Evolutionary conservation across 2,113 vertebrate species (phyloP).

Genomic region (Calyptommatus sinebrachiatus): DNA sequence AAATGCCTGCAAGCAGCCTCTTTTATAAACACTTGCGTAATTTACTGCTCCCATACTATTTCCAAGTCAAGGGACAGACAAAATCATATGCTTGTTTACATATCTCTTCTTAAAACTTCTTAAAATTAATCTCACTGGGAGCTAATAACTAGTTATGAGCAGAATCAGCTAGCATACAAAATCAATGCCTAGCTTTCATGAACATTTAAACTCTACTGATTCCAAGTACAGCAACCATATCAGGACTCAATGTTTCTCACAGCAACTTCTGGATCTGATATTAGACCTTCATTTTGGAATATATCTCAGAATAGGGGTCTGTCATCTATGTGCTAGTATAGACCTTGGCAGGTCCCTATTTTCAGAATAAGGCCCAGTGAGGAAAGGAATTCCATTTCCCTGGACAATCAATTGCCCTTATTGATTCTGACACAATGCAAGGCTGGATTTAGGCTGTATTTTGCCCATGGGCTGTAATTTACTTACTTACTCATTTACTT

Average conservation of each 20-base stretch:
- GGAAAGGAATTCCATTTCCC: no score
- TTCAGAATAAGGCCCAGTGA: no score
- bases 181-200: no score
- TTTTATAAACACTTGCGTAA: conserved; percentile 24
- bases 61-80: conserved; percentile 39
- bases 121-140: background rate
- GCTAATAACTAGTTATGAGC: background rate
- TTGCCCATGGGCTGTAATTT: no score
- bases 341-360: no score
- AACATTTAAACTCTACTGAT: background rate
- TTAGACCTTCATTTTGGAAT: no score
- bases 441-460: no score
- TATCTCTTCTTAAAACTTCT: background rate
- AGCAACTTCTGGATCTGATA: background rate
- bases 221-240: background rate
- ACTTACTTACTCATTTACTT: no score
- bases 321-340: no score
- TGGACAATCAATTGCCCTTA: no score
- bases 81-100: conserved; percentile 42
- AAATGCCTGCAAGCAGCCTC: conserved; percentile 27
- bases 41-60: conserved; percentile 36
- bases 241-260: background rate
- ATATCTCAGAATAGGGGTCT: no score
- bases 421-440: no score
- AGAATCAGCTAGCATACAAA: background rate